These are phyloP conservation scores for Petrocephalus sullivani DNA, from an alignment of 2,797 vertebrate species.

Conservation along the genomic window DNA sequence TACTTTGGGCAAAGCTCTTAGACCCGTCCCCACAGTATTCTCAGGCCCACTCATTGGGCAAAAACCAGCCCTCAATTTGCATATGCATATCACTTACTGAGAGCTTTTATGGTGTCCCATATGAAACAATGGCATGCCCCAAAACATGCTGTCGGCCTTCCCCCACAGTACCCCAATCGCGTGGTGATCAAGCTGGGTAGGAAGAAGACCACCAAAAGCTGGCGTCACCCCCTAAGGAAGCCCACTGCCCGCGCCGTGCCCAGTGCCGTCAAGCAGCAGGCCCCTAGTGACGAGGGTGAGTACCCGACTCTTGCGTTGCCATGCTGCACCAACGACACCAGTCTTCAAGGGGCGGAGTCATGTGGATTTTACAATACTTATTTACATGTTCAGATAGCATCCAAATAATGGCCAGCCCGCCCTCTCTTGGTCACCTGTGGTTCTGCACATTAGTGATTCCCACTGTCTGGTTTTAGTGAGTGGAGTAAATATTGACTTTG, in stretches of 20 bases:
- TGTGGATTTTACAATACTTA: background rate
- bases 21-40: background rate
- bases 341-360: background rate
- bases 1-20: background rate
- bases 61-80: background rate
- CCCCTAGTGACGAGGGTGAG: conserved; percentile 80
- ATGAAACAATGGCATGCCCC: background rate
- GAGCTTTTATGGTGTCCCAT: background rate
- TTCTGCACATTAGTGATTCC: background rate
- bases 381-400: background rate
- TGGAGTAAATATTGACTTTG: conserved; percentile 14
- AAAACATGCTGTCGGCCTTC: conserved; percentile 4
- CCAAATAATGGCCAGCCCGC: background rate
- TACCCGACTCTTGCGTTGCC: background rate
- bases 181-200: conserved; percentile 46
- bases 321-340: background rate
- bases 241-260: conserved; percentile 82
- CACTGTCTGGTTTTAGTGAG: background rate
- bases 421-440: background rate
- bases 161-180: conserved; percentile 53
- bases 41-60: background rate
- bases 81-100: background rate
- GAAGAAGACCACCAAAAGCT: conserved; percentile 79
- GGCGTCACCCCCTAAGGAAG: conserved; percentile 86
- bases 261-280: conserved; percentile 83